Evolutionary conservation across 2,888 invertebrate species (phyloP).

Genomic region (Loripinus fragilis): DNA sequence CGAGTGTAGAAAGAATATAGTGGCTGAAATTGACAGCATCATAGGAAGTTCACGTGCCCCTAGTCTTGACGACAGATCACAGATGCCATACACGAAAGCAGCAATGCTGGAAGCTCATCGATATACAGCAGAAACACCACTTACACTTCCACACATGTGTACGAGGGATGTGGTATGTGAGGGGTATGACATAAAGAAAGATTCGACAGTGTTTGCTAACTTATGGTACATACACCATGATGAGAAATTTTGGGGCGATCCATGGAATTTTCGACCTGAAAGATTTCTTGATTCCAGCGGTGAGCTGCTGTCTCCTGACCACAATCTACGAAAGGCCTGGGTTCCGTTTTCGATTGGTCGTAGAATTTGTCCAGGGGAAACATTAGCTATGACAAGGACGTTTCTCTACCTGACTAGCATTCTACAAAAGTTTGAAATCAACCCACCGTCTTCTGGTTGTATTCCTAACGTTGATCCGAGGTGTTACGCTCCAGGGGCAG

Average conservation of each 20-base stretch:
- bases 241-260: neutral
- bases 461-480: too few relatives aligned
- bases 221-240: neutral
- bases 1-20: neutral
- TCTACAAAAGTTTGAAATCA: conserved; percentile 17
- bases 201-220: neutral
- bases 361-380: conserved; percentile 36
- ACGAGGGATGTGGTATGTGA: neutral
- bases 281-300: too few relatives aligned
- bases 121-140: neutral
- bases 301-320: neutral
- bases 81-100: neutral
- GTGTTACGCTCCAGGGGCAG: neutral
- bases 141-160: neutral
- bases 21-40: neutral
- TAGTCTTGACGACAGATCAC: neutral
- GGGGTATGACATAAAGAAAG: neutral
- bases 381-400: too few relatives aligned
- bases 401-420: conserved; percentile 21
- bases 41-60: neutral
- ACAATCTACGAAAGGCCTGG: neutral
- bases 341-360: conserved; percentile 30
- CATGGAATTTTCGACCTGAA: neutral
- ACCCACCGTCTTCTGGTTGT: neutral
- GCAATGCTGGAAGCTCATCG: neutral